phyloP scores from a whole-genome alignment of 2,888 invertebrate genomes.

The Zelleria hepariella region DNA sequence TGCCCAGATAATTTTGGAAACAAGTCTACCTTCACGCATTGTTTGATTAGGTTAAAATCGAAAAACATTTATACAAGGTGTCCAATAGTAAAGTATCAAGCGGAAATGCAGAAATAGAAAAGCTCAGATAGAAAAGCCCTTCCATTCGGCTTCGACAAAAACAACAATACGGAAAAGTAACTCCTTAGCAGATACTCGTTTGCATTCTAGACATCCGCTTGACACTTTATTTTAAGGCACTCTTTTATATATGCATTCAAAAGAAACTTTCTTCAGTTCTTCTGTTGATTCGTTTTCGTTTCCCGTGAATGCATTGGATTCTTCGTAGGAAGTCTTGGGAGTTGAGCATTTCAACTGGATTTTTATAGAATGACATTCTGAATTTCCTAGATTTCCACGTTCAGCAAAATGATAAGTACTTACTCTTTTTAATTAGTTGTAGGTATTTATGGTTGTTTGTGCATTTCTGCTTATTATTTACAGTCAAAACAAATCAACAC shows the following conservation, averaged over 20 bases:
- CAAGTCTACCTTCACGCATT: neutral
- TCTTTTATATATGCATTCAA: neutral
- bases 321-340: neutral
- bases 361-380: neutral
- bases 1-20: neutral
- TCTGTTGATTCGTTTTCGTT: neutral
- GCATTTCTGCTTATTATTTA: too few relatives aligned
- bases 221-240: too few relatives aligned
- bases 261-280: neutral
- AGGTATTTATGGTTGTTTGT: too few relatives aligned
- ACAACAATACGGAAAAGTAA: too few relatives aligned
- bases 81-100: too few relatives aligned
- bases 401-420: neutral
- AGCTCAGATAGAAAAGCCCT: too few relatives aligned
- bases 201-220: too few relatives aligned
- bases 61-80: slow-evolving; percentile 26
- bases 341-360: neutral
- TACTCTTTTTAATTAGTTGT: too few relatives aligned
- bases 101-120: too few relatives aligned
- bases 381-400: neutral
- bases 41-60: slow-evolving; percentile 15
- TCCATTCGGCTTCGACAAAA: too few relatives aligned
- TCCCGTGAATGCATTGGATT: neutral
- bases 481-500: too few relatives aligned
- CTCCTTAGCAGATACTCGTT: too few relatives aligned